Evolutionary conservation across 2,113 vertebrate species (phyloP).

Genomic region (Boleophthalmus pectinirostris): DNA sequence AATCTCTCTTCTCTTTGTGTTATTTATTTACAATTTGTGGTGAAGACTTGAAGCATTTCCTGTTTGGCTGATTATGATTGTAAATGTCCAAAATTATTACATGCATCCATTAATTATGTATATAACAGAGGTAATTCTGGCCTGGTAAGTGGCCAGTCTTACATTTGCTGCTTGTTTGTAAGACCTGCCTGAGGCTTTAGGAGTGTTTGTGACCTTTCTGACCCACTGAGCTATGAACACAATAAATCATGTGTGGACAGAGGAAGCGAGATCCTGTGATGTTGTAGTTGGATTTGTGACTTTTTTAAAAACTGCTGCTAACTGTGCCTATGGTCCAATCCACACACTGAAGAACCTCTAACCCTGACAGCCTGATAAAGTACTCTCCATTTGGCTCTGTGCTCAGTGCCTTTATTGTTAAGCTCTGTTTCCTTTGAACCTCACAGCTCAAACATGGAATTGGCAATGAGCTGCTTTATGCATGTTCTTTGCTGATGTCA

Average conservation of each 20-base stretch:
- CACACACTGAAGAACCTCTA: constrained; percentile 3
- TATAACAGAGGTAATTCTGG: no score
- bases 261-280: neutral
- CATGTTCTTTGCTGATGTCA: neutral
- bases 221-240: neutral
- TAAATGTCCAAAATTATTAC: neutral
- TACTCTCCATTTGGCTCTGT: constrained; percentile 23
- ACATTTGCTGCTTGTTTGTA: neutral
- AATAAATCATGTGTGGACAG: neutral
- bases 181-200: neutral
- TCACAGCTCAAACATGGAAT: constrained; percentile 21
- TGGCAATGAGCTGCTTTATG: neutral
- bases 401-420: constrained; percentile 37
- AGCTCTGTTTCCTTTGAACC: constrained; percentile 20
- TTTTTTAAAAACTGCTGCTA: neutral
- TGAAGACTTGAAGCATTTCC: neutral
- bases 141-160: neutral
- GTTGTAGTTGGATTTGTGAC: neutral
- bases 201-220: neutral
- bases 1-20: constrained; percentile 16
- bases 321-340: neutral
- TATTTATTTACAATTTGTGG: neutral
- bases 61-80: neutral
- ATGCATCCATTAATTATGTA: neutral
- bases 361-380: constrained; percentile 30